Base-by-base conservation (phyloP, 23 tunicate species). In the Ascidia mentula region DNA sequence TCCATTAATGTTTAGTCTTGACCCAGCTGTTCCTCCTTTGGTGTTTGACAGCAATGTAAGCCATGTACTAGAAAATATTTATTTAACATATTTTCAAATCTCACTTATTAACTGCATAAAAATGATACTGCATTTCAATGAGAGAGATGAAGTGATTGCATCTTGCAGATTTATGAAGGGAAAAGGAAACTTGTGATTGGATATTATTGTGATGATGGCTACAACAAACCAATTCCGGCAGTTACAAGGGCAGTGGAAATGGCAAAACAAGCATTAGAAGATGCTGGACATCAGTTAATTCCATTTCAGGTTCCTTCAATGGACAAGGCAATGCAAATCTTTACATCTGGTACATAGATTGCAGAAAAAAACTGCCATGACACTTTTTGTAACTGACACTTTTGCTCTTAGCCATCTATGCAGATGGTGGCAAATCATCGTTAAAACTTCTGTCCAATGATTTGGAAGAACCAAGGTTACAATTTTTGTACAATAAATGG, bases 1-100 rank as follows among this genome's bases (percentile, higher is more conserved):
- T 80, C 90, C 90, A 18, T 39, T 86, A 24, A 79, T 79, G 84
- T 79, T 79, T 86, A 36, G 79, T 34, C 84, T 86, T 30, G 90
- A 86, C 36, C 26, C 28, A 22, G 34, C 34, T 30, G 79, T 86
- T 45, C 79, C 79, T 6, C 84, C 90, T 40, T 6, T 86, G 24
- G 73, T 79, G 15, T 86, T 86, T 65, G 79, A 86, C 36, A 73
- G 45, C 1, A 28, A 86, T 34, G 90, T 85, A 73, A 42, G 15
- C 12, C 53, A 42, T 9, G 53, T 42, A 15, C 15, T 12, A 12
- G 15, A 42, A 42, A 9, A 42, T 42, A 42, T 9, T 12, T 12
- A 12, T 9, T 42, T 15, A 42, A 42, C 12, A 42, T 9, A 42
- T 12, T 42, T 42, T 42, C 15, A 42, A 12, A 42, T 42, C 15